Evolutionary conservation across 2,797 vertebrate genomes (phyloP).

Genomic region (Mionectes olivaceus): DNA sequence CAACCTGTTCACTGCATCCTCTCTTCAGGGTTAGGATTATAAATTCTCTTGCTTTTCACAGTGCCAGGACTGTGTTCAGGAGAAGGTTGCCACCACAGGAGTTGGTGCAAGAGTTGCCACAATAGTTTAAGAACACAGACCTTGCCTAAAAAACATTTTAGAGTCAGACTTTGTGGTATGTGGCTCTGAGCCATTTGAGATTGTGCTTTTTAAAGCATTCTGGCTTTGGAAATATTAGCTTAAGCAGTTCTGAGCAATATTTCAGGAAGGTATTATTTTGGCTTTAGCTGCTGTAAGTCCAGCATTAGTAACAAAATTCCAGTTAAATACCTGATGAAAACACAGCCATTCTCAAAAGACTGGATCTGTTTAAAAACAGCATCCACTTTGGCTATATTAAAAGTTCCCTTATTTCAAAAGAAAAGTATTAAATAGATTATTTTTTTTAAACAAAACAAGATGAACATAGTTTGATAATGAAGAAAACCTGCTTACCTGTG

Average conservation of each 20-base stretch:
- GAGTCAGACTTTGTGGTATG: not conserved
- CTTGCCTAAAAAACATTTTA: not conserved
- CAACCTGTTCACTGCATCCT: conserved; percentile 19
- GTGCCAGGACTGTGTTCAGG: not conserved
- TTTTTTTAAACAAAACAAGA: not conserved
- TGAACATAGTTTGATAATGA: not conserved
- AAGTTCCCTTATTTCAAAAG: conserved; percentile 72
- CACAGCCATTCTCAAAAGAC: conserved; percentile 14
- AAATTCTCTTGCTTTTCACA: not conserved
- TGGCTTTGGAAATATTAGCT: conserved; percentile 65
- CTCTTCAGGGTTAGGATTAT: not conserved
- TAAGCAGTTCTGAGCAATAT: conserved; percentile 64
- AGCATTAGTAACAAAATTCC: conserved; percentile 72
- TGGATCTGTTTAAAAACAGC: conserved; percentile 25
- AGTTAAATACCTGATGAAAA: conserved; percentile 57
- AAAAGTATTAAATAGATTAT: conserved; percentile 30
- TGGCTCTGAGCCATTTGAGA: conserved; percentile 45
- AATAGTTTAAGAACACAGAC: not conserved
- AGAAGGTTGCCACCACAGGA: not conserved
- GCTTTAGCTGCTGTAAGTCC: conserved; percentile 56
- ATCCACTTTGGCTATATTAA: conserved; percentile 14
- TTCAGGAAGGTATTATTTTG: conserved; percentile 65
- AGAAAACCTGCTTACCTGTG: not conserved
- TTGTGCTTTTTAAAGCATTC: conserved; percentile 41
- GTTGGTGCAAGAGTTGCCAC: not conserved